Conservation (phyloP, 1,140 invertebrate genomes). For the Ylistrum balloti region DNA sequence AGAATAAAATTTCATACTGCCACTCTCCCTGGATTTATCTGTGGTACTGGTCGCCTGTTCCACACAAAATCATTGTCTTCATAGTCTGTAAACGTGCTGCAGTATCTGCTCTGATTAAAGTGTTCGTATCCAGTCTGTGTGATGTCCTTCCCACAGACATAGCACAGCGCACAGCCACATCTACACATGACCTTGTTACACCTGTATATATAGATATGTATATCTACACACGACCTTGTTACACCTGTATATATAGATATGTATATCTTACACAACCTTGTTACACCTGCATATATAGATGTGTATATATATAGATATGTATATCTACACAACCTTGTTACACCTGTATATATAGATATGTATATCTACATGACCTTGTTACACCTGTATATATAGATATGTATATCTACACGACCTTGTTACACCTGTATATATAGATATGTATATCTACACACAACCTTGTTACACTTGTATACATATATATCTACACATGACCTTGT, state of each 20-base stretch:
- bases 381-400: no score
- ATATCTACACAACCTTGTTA: constrained; percentile 75
- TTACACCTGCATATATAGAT: no score
- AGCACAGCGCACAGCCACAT: constrained; percentile 68
- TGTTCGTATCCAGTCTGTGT: constrained; percentile 65
- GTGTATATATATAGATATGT: no score
- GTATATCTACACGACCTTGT: constrained; percentile 62
- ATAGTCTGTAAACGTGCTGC: not conserved
- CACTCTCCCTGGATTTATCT: not conserved
- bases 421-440: no score
- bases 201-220: constrained; percentile 54
- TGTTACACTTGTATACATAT: constrained; percentile 74
- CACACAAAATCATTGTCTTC: not conserved
- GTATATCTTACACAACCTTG: no score
- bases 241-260: not conserved
- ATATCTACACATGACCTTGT: constrained; percentile 72
- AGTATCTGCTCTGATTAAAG: constrained; percentile 45
- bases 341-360: constrained; percentile 60
- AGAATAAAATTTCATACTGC: no score
- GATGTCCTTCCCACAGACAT: constrained; percentile 66
- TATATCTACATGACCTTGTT: no score
- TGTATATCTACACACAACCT: constrained; percentile 71
- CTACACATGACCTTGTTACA: constrained; percentile 73
- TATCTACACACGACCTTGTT: not conserved
- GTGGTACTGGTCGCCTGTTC: not conserved